A percentile compares a stretch with the other conserved stretches of the same genome.
Evolutionary conservation across 2,888 invertebrate genomes (phyloP).

Genomic region (Caenorhabditis drosophilae): DNA sequence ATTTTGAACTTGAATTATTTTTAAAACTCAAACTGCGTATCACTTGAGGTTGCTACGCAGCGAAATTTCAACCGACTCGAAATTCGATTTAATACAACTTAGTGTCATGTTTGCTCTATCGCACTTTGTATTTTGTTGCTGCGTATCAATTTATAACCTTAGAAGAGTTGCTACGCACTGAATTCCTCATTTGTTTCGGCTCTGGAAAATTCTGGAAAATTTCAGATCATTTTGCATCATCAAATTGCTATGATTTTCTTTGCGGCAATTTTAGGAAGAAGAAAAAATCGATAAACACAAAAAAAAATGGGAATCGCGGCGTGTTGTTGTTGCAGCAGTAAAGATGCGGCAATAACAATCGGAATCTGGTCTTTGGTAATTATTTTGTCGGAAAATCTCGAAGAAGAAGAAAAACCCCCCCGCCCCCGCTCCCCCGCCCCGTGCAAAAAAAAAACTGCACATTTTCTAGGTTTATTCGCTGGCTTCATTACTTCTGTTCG

Average conservation of each 20-base stretch:
- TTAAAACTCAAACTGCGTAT: no score
- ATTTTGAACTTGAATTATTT: no score
- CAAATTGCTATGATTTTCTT: constrained; percentile 37
- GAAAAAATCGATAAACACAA: background rate
- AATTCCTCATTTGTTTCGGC: no score
- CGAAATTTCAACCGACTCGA: no score
- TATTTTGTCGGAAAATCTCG: constrained; percentile 10
- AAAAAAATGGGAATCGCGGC: constrained; percentile 59
- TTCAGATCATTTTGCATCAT: background rate
- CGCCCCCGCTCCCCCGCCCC: background rate
- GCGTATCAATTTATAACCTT: no score
- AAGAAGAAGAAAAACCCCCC: background rate
- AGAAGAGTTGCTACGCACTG: no score
- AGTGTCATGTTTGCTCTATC: no score
- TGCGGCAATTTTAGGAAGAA: constrained; percentile 14
- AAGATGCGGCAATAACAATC: constrained; percentile 67
- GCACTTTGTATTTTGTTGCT: no score
- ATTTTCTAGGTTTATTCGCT: constrained; percentile 59
- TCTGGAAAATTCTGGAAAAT: background rate
- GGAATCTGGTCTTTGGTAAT: constrained; percentile 68
- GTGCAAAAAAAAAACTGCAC: background rate
- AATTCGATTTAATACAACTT: no score
- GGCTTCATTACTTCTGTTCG: constrained; percentile 61
- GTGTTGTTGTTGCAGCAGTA: constrained; percentile 68
- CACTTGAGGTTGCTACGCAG: no score